A percentile compares a stretch with the other conserved stretches of the same genome.
phyloP scores from a whole-genome alignment of 1,140 invertebrate species.

The Procambarus clarkii region DNA sequence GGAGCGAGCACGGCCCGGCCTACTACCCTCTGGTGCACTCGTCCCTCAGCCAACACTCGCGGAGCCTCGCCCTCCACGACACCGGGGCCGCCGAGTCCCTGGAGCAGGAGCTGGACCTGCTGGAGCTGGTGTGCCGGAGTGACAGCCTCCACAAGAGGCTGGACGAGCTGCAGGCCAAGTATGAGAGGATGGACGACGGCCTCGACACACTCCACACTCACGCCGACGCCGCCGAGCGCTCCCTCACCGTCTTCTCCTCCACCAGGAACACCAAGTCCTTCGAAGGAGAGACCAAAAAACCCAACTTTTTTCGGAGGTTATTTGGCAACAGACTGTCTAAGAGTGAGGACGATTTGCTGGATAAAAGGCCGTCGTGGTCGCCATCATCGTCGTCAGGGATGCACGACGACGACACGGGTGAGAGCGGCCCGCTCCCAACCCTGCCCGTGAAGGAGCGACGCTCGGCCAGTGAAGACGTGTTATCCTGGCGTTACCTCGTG shows the following conservation, averaged over 20 bases:
- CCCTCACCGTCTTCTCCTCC: neutral
- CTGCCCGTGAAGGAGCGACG: conserved; percentile 25
- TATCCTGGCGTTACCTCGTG: conserved; percentile 4
- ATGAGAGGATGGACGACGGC: conserved; percentile 60
- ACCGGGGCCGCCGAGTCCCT: conserved; percentile 11
- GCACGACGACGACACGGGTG: neutral
- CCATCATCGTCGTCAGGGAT: neutral
- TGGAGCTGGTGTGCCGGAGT: conserved; percentile 60
- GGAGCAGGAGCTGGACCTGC: conserved; percentile 56
- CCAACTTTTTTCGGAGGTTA: conserved; percentile 47
- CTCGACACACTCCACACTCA: conserved; percentile 1
- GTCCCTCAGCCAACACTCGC: conserved; percentile 10
- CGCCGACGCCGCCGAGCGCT: neutral
- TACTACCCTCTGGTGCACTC: conserved; percentile 40
- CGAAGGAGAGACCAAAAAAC: conserved; percentile 49
- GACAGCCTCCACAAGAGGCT: conserved; percentile 55
- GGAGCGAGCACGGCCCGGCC: conserved; percentile 18
- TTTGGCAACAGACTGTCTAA: conserved; percentile 53
- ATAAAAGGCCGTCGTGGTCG: conserved; percentile 2
- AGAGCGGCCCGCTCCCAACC: neutral
- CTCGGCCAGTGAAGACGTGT: conserved; percentile 51
- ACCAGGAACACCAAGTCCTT: conserved; percentile 47
- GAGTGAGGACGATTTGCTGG: conserved; percentile 51
- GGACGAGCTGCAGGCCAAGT: conserved; percentile 63
- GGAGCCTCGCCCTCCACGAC: conserved; percentile 28